Conservation (phyloP, 1,140 invertebrate genomes). For the Sarcophaga bullata region DNA sequence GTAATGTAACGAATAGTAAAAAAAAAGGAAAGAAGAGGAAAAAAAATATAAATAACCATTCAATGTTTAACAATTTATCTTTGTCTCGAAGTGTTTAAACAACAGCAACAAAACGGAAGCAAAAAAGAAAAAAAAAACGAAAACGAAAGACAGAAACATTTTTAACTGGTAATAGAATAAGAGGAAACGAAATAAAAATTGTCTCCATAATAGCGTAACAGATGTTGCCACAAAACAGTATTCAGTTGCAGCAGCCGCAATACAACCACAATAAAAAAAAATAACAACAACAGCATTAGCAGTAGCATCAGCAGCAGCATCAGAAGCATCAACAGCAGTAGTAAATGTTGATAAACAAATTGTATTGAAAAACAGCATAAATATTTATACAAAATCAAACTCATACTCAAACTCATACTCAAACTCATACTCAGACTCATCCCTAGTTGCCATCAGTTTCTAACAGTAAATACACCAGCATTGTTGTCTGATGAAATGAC, state of each 20-base stretch:
- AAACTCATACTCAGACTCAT: background rate
- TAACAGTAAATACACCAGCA: background rate
- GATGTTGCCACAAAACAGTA: conserved; percentile 42
- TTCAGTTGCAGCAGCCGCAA: background rate
- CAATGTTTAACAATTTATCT: conserved; percentile 40
- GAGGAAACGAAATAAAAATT: conserved; percentile 21
- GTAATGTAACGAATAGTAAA: background rate
- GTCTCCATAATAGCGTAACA: conserved; percentile 44
- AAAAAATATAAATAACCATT: conserved; percentile 35
- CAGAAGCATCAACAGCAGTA: background rate
- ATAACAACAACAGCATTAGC: background rate
- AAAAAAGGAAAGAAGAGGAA: background rate
- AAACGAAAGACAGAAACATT: background rate
- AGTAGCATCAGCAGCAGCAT: background rate
- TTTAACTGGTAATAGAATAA: background rate
- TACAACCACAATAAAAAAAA: conserved; percentile 11
- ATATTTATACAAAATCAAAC: conserved; percentile 25
- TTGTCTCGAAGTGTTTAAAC: conserved; percentile 37
- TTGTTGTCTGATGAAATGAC: background rate
- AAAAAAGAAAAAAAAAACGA: background rate
- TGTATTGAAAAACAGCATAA: conserved; percentile 34
- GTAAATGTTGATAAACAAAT: conserved; percentile 35
- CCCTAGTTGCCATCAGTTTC: too few species aligned
- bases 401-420: background rate
- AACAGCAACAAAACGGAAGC: background rate